phyloP scores from a whole-genome alignment of 2,888 invertebrate species.

The Coecobrya sp. region DNA sequence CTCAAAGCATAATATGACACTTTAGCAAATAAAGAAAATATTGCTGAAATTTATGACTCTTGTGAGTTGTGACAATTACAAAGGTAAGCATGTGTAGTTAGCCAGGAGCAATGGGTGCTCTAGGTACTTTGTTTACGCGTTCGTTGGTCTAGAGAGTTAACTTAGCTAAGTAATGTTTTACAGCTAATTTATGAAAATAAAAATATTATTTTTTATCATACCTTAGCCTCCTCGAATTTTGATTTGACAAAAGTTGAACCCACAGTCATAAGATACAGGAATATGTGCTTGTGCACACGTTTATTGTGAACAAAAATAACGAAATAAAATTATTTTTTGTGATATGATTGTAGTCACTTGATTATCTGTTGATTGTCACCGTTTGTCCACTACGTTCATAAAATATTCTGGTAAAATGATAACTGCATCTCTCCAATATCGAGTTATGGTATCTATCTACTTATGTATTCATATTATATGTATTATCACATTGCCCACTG shows the following conservation, averaged over 20 bases:
- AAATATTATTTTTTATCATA: slow-evolving; percentile 23
- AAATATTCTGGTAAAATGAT: neutral
- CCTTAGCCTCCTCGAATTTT: slow-evolving; percentile 66
- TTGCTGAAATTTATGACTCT: slow-evolving; percentile 15
- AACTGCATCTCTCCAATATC: slow-evolving; percentile 30
- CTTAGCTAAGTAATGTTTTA: neutral
- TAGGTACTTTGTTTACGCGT: too few species aligned
- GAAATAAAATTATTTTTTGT: neutral
- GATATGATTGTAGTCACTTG: neutral
- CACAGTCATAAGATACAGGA: slow-evolving; percentile 45
- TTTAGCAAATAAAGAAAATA: slow-evolving; percentile 63
- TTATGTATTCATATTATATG: neutral
- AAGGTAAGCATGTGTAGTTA: neutral
- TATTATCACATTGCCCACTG: slow-evolving; percentile 73
- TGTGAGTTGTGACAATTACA: neutral
- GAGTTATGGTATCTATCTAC: too few species aligned
- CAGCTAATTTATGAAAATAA: slow-evolving; percentile 16
- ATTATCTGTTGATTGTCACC: slow-evolving; percentile 72
- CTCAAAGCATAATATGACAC: slow-evolving; percentile 56
- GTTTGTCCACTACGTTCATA: neutral
- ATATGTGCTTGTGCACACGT: slow-evolving; percentile 35
- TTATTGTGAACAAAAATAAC: neutral
- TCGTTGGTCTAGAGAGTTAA: neutral
- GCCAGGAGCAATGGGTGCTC: too few species aligned
- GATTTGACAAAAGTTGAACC: slow-evolving; percentile 38